phyloP scores from a whole-genome alignment of 1,140 invertebrate species.

The Ceratosolen solmsi region DNA sequence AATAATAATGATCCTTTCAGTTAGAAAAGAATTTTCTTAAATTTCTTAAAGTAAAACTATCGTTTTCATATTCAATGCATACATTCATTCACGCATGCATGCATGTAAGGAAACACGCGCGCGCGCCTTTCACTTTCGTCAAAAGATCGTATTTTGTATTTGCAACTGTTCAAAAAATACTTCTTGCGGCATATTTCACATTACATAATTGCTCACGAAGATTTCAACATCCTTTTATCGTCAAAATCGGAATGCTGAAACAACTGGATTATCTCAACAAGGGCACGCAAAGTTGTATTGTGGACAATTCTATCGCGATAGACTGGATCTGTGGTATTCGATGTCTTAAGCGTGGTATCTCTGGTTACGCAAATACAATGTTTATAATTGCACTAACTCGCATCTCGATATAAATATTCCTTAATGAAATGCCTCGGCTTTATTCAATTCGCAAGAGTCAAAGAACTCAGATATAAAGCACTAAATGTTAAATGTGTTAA shows the following conservation, averaged over 20 bases:
- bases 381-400: neutral
- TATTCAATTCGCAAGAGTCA: too few species aligned
- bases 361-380: neutral
- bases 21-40: neutral
- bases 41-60: slow-evolving; percentile 5
- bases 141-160: neutral
- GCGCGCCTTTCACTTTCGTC: neutral
- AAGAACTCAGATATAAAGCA: neutral
- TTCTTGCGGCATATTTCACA: neutral
- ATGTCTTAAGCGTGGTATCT: neutral
- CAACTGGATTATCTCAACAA: neutral
- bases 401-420: neutral
- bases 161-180: neutral
- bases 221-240: neutral
- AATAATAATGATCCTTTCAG: neutral
- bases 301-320: neutral
- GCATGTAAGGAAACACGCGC: neutral
- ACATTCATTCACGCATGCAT: neutral
- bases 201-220: neutral
- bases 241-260: neutral
- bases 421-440: too few species aligned
- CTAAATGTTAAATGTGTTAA: too few species aligned
- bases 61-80: neutral
- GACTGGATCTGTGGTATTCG: neutral
- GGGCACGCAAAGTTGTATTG: neutral